These are phyloP conservation scores for Hoplostethus mediterraneus DNA, from an alignment of 2,797 vertebrate genomes.

Conservation along the genomic window DNA sequence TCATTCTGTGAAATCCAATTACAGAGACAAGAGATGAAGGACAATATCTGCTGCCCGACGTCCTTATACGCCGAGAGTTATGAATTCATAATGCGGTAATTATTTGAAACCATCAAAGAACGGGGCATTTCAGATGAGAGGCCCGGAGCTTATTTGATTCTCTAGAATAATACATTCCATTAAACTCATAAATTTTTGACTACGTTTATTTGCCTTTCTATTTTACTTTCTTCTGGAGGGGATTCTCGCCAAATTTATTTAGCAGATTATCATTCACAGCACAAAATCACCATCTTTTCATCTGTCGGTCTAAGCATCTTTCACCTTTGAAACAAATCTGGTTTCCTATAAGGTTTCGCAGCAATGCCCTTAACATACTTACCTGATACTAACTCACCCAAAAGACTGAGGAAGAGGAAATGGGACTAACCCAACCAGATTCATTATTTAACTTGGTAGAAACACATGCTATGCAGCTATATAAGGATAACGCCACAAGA, in stretches of 20 bases:
- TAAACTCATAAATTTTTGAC: slow-evolving; percentile 62
- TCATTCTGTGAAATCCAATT: slow-evolving; percentile 57
- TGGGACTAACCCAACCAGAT: background rate
- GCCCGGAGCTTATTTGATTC: slow-evolving; percentile 61
- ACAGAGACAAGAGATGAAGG: slow-evolving; percentile 45
- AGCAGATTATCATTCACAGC: slow-evolving; percentile 48
- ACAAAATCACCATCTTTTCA: slow-evolving; percentile 30
- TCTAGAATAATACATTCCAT: slow-evolving; percentile 52
- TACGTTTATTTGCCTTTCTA: slow-evolving; percentile 51
- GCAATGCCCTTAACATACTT: background rate
- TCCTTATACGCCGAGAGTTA: slow-evolving; percentile 33
- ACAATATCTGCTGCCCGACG: slow-evolving; percentile 27
- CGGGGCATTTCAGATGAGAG: slow-evolving; percentile 49
- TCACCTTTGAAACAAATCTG: slow-evolving; percentile 37
- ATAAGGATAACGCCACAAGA: background rate
- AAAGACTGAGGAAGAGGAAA: background rate
- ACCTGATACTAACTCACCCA: background rate
- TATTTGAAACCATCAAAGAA: slow-evolving; percentile 64
- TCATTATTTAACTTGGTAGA: background rate
- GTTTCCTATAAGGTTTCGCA: slow-evolving; percentile 49
- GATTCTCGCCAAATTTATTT: slow-evolving; percentile 22
- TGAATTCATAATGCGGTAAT: slow-evolving; percentile 62
- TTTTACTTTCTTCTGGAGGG: slow-evolving; percentile 34
- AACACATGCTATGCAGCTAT: background rate
- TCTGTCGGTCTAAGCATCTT: slow-evolving; percentile 39